Conservation (phyloP, 2,113 vertebrate genomes). For the Buteo buteo region DNA sequence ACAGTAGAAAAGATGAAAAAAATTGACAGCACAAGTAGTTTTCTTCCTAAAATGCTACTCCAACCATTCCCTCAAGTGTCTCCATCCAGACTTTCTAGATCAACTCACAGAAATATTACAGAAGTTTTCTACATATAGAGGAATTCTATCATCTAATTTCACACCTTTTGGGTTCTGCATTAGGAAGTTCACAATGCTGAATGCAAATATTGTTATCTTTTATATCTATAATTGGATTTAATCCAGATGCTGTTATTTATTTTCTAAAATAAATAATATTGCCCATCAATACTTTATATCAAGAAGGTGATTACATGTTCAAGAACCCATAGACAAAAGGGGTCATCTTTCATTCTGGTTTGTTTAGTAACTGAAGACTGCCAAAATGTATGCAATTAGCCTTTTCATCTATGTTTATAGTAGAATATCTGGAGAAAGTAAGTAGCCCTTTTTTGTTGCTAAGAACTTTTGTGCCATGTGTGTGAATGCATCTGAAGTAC, state of each 20-base stretch:
- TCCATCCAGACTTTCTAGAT: background rate
- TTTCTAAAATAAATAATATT: background rate
- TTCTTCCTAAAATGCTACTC: background rate
- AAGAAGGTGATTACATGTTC: background rate
- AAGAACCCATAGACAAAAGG: background rate
- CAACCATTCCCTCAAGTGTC: background rate
- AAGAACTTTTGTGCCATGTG: background rate
- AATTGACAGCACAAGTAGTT: background rate
- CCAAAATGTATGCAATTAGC: background rate
- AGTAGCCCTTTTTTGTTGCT: background rate
- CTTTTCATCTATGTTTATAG: background rate
- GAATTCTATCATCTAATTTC: background rate
- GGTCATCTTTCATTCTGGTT: background rate
- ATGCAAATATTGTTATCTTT: background rate
- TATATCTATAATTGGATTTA: background rate
- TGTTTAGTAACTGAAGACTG: background rate
- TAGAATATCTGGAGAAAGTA: background rate
- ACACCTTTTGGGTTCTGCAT: background rate
- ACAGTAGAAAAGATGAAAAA: background rate
- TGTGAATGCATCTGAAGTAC: background rate
- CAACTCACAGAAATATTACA: background rate
- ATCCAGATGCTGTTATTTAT: background rate
- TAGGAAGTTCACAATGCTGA: background rate
- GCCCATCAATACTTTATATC: background rate
- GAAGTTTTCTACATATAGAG: background rate